phyloP scores from a whole-genome alignment of 1,140 invertebrate genomes.

The Panonychus citri region DNA sequence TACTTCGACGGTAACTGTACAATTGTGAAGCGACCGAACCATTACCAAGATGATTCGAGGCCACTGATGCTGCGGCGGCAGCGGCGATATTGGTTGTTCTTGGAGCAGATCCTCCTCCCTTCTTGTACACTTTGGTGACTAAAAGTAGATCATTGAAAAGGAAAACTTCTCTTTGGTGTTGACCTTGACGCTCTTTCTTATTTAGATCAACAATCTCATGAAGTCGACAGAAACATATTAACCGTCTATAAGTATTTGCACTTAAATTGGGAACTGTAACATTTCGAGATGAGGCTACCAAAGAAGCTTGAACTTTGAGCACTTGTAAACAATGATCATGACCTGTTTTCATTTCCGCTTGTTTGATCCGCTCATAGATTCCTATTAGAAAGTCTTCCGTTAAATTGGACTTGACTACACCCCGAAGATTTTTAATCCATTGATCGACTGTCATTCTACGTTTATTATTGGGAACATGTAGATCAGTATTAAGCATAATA shows the following conservation, averaged over 20 bases:
- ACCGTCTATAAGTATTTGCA: conserved; percentile 57
- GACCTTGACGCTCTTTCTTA: conserved; percentile 71
- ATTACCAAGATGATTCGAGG: background rate
- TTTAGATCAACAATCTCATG: conserved; percentile 91
- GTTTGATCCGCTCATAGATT: conserved; percentile 87
- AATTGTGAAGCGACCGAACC: background rate
- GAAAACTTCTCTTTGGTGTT: conserved; percentile 95
- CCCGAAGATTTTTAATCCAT: conserved; percentile 78
- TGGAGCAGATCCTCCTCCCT: conserved; percentile 3
- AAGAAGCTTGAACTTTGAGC: conserved; percentile 48
- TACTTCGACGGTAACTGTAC: conserved; percentile 81
- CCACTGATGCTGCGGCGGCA: no score
- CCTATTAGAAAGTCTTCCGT: conserved; percentile 72
- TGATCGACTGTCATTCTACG: conserved; percentile 88
- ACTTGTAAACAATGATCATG: conserved; percentile 74
- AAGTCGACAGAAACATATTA: conserved; percentile 96
- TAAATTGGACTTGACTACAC: conserved; percentile 37
- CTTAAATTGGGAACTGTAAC: conserved; percentile 41
- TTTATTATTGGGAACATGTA: conserved; percentile 92
- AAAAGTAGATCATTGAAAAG: conserved; percentile 95
- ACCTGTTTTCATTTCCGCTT: conserved; percentile 82
- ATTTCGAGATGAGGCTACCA: background rate
- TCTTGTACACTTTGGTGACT: conserved; percentile 29
- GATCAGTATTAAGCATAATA: conserved; percentile 96
- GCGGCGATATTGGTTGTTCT: background rate